Base-by-base conservation (phyloP, 2,113 vertebrate species). In the Porphyrio hochstetteri region DNA sequence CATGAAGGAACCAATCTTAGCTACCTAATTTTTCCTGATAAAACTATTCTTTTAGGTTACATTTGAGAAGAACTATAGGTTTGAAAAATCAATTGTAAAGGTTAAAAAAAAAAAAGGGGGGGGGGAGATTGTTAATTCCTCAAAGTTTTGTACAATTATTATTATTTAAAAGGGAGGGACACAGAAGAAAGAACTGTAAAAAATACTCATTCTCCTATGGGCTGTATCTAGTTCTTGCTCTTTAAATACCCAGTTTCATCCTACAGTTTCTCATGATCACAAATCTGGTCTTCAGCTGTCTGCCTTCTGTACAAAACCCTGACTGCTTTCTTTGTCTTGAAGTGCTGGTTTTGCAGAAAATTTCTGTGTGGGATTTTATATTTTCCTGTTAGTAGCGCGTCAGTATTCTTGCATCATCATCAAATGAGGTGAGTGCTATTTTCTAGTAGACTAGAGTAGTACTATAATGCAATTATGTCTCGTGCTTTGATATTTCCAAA, bases 141-240 rank as follows among this genome's bases (percentile, higher is more conserved):
- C 10, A 16, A 60, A 36, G 35, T 38, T 60, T 28, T 60, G 55
- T 60, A 40, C 29, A 38, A 4, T 57, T 25, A 21, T 61, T 35
- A 7, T 40, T 78, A 56, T 35, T 90, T 81, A 1, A 78, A 84
- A 27, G 16, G 12, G 16, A 59, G 15, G 1, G 0, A 0, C 6
- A 13, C 5, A 44, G 40, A 78, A 57, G 27, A 44, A 81, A 83
- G 50, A 65, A 38, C 4, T 76, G 21, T 17, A 27, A 56, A 27
- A 71, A 36, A 8, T 38, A 0, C 4, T 57, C 0, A 9, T 88
- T 64, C 18, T 23, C 5, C 10, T 18, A 0, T 11, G 18, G 48
- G 5, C 25, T 57, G 5, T 35, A 7, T 15, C 28, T 52, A 21
- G 16, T 38, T 72, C 10, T 53, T 8, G 13, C 10, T 46, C 15